Evolutionary conservation across 1,140 invertebrate genomes (phyloP).

Genomic region (Drosophila watanabei): DNA sequence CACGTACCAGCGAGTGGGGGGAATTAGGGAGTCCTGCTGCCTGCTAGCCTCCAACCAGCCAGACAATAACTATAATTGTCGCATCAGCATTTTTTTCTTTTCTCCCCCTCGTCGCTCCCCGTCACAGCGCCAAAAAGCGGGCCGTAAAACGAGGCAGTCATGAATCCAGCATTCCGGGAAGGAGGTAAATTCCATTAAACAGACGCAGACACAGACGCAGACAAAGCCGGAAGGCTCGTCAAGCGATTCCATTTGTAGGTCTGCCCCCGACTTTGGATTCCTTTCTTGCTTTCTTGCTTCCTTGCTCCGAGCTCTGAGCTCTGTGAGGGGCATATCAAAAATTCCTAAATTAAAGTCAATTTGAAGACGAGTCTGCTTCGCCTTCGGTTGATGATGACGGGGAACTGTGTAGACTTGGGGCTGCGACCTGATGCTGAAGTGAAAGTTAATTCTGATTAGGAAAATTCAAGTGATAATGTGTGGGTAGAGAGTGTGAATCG

Average conservation of each 20-base stretch:
- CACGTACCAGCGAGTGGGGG: slow-evolving; percentile 47
- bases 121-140: slow-evolving; percentile 51
- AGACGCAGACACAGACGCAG: slow-evolving; percentile 50
- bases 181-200: slow-evolving; percentile 70
- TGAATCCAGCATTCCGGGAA: slow-evolving; percentile 11
- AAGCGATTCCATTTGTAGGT: slow-evolving; percentile 70
- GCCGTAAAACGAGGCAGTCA: slow-evolving; percentile 63
- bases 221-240: slow-evolving; percentile 59
- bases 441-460: slow-evolving; percentile 70
- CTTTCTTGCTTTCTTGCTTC: slow-evolving; percentile 21
- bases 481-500: not conserved
- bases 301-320: slow-evolving; percentile 6
- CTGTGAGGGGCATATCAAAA: slow-evolving; percentile 50
- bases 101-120: not conserved
- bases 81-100: slow-evolving; percentile 76
- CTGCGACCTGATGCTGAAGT: slow-evolving; percentile 13
- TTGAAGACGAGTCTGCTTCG: slow-evolving; percentile 53
- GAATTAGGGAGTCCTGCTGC: slow-evolving; percentile 17
- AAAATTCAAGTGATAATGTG: slow-evolving; percentile 63
- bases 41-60: slow-evolving; percentile 49
- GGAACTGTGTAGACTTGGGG: not conserved
- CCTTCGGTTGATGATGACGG: slow-evolving; percentile 23
- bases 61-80: slow-evolving; percentile 83
- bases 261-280: slow-evolving; percentile 18
- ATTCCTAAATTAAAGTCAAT: slow-evolving; percentile 76